Evolutionary conservation across 2,888 invertebrate genomes (phyloP).

Genomic region (Patella ulyssiponensis): DNA sequence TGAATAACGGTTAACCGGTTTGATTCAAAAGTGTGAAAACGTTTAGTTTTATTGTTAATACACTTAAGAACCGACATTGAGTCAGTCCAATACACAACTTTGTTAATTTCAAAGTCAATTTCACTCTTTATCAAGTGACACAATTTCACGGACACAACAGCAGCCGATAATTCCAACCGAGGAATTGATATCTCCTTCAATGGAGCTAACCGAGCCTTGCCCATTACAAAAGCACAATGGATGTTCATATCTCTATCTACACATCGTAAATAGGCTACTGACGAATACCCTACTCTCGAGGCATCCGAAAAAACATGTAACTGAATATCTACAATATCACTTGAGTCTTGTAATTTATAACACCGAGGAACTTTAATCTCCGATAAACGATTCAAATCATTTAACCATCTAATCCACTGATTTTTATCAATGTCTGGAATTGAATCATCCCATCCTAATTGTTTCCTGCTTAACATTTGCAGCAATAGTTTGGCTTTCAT

Average conservation of each 20-base stretch:
- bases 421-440: not conserved
- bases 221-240: not conserved
- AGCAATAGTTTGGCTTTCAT: conserved; percentile 11
- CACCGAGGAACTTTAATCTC: not conserved
- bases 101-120: not conserved
- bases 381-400: not conserved
- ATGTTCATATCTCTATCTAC: not conserved
- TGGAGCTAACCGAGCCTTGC: not conserved
- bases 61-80: conserved; percentile 1
- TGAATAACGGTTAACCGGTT: not conserved
- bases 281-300: not conserved
- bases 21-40: conserved; percentile 5
- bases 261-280: not conserved
- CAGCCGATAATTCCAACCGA: conserved; percentile 1
- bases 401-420: conserved; percentile 13
- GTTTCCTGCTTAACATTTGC: conserved; percentile 1
- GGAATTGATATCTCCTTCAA: not conserved
- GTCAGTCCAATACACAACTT: not conserved
- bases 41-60: not conserved
- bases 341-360: not conserved
- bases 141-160: not conserved
- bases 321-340: not conserved
- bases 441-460: conserved; percentile 12
- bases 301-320: not conserved
- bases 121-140: not conserved